Base-by-base conservation (phyloP, 2,888 invertebrate genomes). In the Xanthostigma xanthostigma region DNA sequence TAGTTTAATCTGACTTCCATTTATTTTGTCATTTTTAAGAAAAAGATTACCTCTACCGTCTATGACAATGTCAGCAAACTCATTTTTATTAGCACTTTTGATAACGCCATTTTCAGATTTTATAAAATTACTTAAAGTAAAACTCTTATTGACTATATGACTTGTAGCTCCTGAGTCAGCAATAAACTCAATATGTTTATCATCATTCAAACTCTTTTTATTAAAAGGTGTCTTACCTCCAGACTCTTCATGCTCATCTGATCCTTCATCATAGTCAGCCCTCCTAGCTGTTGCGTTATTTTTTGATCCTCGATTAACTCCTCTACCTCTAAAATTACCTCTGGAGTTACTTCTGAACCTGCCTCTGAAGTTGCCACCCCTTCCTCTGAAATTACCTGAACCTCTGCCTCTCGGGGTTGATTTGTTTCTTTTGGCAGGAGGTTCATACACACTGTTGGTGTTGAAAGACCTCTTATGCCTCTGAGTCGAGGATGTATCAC, bases 91-190 rank as follows among this genome's bases (percentile, higher is more conserved):
- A 10, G 53, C 54, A 45, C 52, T 53, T 38, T 54, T 53, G 51
- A 54, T 50, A 45, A 37, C 44, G 37, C 51, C 48, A 9, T 43
- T 51, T 35, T 49, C 46, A 9, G 36, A 43, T 33, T 50, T 44
- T 44, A 53, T 45, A 45, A 56, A 53, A 2, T 44, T 47, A 52
- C 51, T 53, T 36, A 55, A 55, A 42, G 52, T 53, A 36, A 53
- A 41, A 41, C 48, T 54, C 10, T 50, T 51, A 45, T 55, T 56
- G 11, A 54, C 51, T 9, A 55, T 36, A 41, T 56, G 55, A 14
- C 53, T 54, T 10, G 55, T 56, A 10, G 55, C 56, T 2, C 55
- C 55, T 8, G 55, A 56, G 44, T 57, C 53, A 13, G 54, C 55
- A 9, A 53, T 10, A 45, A 55, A 55, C 39, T 53, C 48, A 27